These are phyloP conservation scores for Nipponia nippon DNA, from an alignment of 2,113 vertebrate genomes.

Conservation along the genomic window DNA sequence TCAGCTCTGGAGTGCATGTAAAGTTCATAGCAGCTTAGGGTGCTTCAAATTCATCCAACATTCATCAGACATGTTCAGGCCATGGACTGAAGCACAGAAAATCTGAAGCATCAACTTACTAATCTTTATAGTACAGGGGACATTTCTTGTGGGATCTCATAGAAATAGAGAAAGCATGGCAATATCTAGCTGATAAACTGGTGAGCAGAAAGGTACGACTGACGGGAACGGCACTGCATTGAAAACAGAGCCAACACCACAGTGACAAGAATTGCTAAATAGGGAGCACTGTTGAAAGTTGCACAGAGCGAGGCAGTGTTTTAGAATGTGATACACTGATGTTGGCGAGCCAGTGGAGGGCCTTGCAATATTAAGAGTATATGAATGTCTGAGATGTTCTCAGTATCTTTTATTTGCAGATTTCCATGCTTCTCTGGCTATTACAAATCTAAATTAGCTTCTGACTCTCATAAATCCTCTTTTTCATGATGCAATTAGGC, in stretches of 20 bases:
- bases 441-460: slow-evolving; percentile 39
- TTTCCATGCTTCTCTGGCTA: slow-evolving; percentile 39
- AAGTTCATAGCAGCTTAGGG: not conserved
- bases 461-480: slow-evolving; percentile 34
- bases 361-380: not conserved
- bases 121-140: not conserved
- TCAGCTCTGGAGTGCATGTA: not conserved
- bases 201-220: not conserved
- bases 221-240: not conserved
- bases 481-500: slow-evolving; percentile 45
- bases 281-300: not conserved
- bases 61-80: not conserved
- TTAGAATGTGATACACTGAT: not conserved
- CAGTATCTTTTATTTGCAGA: slow-evolving; percentile 16
- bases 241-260: not conserved
- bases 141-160: not conserved
- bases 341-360: not conserved
- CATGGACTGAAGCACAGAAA: not conserved
- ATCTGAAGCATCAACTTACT: not conserved
- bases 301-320: not conserved
- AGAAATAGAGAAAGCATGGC: not conserved
- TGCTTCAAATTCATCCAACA: not conserved
- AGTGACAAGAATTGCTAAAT: not conserved
- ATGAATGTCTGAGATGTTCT: not conserved
- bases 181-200: not conserved